Evolutionary conservation across 37 sponge, comb jelly and placozoan genomes (phyloP), one percentile per base, ranked within the genome.

Genomic region (Bolinopsis microptera): DNA sequence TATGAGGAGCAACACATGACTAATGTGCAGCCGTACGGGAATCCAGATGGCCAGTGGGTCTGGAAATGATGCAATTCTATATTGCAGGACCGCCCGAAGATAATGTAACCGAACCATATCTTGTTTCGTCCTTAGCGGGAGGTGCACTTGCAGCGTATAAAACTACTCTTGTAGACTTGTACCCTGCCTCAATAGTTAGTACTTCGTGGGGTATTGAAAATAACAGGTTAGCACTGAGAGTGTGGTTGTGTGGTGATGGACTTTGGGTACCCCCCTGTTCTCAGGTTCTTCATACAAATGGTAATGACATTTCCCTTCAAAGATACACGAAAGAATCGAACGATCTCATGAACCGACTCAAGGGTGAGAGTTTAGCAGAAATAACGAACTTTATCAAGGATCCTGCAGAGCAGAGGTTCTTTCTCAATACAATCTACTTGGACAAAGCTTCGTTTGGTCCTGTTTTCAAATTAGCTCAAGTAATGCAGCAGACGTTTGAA

Each of bases 191-290:
- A 3, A 28, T 72, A 8, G 27, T 28, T 5, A 72, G 75, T 72
- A 72, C 3, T 24, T 30, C 27, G 75, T 72, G 75, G 75, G 75
- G 75, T 72, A 28, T 72, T 23, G 75, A 72, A 21, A 72, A 72
- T 24, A 72, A 72, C 75, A 72, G 75, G 75, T 72, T 72, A 28
- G 27, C n/a, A n/a, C 32, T 30, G 27, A 5, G 75, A 2, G 75
- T 24, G 5, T 72, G 75, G 75, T 30, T 72, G 75, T 72, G 75
- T 24, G 75, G 75, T 8, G 75, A 72, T n/a, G 75, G 75, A 23
- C 31, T 72, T 24, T 72, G 75, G 75, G 31, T n/a, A 30, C 27
- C 5, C 32, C 31, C 27, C 25, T 72, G 75, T 28, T 30, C 31
- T 21, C 27, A 72, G 27, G 26, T 72, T 72, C 75, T 72, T 72